Percentiles rank a stretch among this genome's conserved stretches.
Conservation (phyloP, 2,888 invertebrate species). For the Erebia epiphron region DNA sequence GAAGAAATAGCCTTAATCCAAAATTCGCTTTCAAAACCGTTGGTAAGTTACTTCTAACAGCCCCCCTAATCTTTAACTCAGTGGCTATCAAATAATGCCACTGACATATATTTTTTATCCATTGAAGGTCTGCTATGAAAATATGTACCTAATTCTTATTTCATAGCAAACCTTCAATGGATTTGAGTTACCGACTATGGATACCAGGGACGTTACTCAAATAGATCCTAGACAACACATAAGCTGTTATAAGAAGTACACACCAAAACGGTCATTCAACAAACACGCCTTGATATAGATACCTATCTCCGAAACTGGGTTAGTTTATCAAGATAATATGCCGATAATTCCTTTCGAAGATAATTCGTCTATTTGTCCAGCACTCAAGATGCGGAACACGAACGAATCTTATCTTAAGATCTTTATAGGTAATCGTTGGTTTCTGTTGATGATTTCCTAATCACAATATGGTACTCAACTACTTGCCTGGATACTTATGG, state of each 20-base stretch:
- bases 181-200: too few relatives aligned
- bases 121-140: too few relatives aligned
- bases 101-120: too few relatives aligned
- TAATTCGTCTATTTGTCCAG: slow-evolving; percentile 63
- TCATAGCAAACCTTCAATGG: too few relatives aligned
- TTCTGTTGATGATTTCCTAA: slow-evolving; percentile 24
- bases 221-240: slow-evolving; percentile 23
- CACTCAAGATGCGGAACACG: slow-evolving; percentile 57
- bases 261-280: slow-evolving; percentile 33
- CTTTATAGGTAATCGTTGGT: slow-evolving; percentile 30
- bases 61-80: too few relatives aligned
- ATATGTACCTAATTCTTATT: too few relatives aligned
- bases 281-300: slow-evolving; percentile 27
- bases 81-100: too few relatives aligned
- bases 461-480: slow-evolving; percentile 17
- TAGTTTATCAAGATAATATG: slow-evolving; percentile 65
- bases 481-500: background rate
- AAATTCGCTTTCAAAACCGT: too few relatives aligned
- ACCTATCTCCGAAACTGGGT: slow-evolving; percentile 61
- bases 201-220: too few relatives aligned
- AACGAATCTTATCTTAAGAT: slow-evolving; percentile 41
- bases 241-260: slow-evolving; percentile 13
- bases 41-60: too few relatives aligned
- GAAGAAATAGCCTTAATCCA: too few relatives aligned
- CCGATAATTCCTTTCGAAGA: slow-evolving; percentile 65